These are phyloP conservation scores for Diploscapter pachys DNA, from an alignment of 1,140 invertebrate species.

Conservation along the genomic window DNA sequence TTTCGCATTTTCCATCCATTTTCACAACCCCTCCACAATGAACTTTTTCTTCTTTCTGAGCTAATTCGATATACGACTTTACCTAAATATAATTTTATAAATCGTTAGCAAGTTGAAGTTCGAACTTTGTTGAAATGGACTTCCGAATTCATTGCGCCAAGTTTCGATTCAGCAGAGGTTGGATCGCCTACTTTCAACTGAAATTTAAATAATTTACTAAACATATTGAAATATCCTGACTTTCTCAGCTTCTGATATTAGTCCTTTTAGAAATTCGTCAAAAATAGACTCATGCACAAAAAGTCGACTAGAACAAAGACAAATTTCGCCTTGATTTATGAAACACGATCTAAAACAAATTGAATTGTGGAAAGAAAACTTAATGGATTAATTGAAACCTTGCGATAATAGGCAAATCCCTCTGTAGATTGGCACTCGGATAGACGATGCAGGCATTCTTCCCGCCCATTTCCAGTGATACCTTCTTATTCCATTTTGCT, in stretches of 20 bases:
- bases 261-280: constrained; percentile 62
- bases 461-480: constrained; percentile 68
- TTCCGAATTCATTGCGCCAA: constrained; percentile 64
- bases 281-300: constrained; percentile 65
- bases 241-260: constrained; percentile 62
- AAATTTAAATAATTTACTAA: constrained; percentile 19
- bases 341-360: constrained; percentile 63
- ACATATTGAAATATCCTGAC: constrained; percentile 29
- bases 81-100: constrained; percentile 60
- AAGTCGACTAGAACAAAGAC: constrained; percentile 66
- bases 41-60: constrained; percentile 55
- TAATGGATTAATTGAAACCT: constrained; percentile 52
- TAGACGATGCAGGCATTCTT: constrained; percentile 68
- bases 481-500: constrained; percentile 64
- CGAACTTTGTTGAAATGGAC: constrained; percentile 65
- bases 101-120: too few species aligned
- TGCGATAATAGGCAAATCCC: constrained; percentile 61
- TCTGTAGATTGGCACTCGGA: constrained; percentile 63
- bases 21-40: constrained; percentile 55
- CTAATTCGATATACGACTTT: constrained; percentile 59
- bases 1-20: constrained; percentile 42
- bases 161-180: constrained; percentile 53
- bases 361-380: constrained; percentile 3
- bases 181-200: constrained; percentile 64
- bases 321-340: constrained; percentile 68